Conservation (phyloP, 1,140 invertebrate species). For the Drosophila saltans region DNA sequence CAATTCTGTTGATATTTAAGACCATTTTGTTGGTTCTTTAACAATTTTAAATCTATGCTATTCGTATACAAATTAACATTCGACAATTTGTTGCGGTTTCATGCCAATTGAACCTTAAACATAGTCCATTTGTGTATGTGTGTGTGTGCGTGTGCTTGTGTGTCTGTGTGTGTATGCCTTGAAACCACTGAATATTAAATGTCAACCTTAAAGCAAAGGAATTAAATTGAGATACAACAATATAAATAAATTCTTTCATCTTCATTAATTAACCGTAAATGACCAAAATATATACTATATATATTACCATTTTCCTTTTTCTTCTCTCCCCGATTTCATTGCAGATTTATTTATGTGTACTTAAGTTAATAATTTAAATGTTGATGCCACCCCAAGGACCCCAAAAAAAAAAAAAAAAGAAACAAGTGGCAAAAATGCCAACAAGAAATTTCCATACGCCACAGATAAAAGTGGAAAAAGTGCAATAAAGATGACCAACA, state of each 20-base stretch:
- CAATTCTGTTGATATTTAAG: neutral
- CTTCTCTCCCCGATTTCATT: conserved; percentile 22
- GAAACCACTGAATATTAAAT: conserved; percentile 1
- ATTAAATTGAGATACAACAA: conserved; percentile 2
- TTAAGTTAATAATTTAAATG: conserved; percentile 71
- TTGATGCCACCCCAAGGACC: conserved; percentile 63
- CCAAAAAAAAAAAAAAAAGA: conserved; percentile 22
- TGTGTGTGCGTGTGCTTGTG: neutral
- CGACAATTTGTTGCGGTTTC: conserved; percentile 24
- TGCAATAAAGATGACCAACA: conserved; percentile 32
- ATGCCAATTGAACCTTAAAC: conserved; percentile 16
- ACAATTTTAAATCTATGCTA: conserved; percentile 14
- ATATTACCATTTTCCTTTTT: conserved; percentile 2
- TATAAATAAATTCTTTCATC: conserved; percentile 7
- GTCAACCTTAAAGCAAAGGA: conserved; percentile 1
- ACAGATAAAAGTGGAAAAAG: conserved; percentile 47
- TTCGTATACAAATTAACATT: conserved; percentile 26
- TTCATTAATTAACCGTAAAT: conserved; percentile 45
- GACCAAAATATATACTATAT: neutral
- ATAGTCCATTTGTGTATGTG: neutral
- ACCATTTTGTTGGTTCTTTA: conserved; percentile 6
- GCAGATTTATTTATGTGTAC: conserved; percentile 45
- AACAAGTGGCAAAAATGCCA: conserved; percentile 2
- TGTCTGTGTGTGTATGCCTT: neutral
- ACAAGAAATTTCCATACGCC: conserved; percentile 11